These are phyloP conservation scores for Synanthedon andrenaeformis DNA, from an alignment of 2,888 invertebrate species.

Conservation along the genomic window DNA sequence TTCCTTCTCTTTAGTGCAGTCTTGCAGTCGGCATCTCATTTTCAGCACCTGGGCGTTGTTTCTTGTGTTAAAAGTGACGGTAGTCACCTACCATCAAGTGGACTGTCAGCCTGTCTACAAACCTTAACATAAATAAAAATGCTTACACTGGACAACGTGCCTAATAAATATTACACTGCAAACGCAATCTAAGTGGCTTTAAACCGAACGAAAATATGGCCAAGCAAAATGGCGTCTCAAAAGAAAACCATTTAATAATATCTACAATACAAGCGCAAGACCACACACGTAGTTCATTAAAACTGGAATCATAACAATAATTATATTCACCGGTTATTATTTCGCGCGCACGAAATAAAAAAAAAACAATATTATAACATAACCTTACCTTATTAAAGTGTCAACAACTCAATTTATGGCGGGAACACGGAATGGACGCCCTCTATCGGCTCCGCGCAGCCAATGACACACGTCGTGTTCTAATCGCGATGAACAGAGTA, in stretches of 20 bases:
- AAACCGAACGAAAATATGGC: constrained; percentile 49
- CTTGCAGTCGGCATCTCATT: too few species aligned
- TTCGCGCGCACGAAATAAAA: constrained; percentile 51
- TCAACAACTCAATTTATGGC: constrained; percentile 72
- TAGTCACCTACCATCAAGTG: too few species aligned
- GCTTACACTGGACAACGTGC: too few species aligned
- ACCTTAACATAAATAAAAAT: too few species aligned
- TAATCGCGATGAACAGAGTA: constrained; percentile 10
- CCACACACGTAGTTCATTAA: constrained; percentile 66
- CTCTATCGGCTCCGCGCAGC: constrained; percentile 40
- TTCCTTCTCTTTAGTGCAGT: too few species aligned
- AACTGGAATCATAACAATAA: constrained; percentile 58
- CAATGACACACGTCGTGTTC: constrained; percentile 39
- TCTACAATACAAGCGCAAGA: constrained; percentile 27
- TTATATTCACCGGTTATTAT: constrained; percentile 62
- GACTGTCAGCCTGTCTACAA: too few species aligned
- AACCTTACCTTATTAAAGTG: constrained; percentile 67
- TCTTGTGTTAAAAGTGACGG: too few species aligned
- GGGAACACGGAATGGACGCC: constrained; percentile 58
- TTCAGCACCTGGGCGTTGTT: too few species aligned
- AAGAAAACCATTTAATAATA: constrained; percentile 50
- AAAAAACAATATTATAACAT: constrained; percentile 63
- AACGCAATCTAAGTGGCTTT: constrained; percentile 11
- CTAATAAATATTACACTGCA: neutral
- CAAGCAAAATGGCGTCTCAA: constrained; percentile 25